Evolutionary conservation across 2,888 invertebrate genomes (phyloP).

Genomic region (Apamea anceps): DNA sequence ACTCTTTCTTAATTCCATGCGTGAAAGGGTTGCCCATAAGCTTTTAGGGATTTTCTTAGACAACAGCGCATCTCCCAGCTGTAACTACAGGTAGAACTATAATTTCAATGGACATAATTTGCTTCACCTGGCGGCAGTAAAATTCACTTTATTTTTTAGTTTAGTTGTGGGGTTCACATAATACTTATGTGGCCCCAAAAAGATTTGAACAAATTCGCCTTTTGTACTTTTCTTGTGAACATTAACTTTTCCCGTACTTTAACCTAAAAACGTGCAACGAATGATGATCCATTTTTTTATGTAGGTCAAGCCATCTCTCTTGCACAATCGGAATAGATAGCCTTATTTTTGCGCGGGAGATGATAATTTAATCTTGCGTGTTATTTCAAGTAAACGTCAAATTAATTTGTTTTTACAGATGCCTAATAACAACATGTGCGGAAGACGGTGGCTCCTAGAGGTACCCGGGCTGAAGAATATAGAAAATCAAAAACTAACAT

Average conservation of each 20-base stretch:
- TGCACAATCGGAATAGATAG: too few species aligned
- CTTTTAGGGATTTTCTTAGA: background rate
- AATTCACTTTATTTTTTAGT: too few species aligned
- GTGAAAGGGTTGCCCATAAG: background rate
- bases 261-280: too few species aligned
- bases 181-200: too few species aligned
- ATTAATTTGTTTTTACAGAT: background rate
- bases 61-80: background rate
- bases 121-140: background rate
- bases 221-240: too few species aligned
- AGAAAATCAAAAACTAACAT: background rate
- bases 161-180: too few species aligned
- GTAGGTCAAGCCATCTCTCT: too few species aligned
- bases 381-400: background rate
- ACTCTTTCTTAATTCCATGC: background rate
- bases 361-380: background rate
- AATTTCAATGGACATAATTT: background rate
- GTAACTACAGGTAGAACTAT: background rate
- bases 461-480: background rate
- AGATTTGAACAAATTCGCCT: too few species aligned
- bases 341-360: background rate
- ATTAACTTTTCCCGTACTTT: too few species aligned
- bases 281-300: too few species aligned
- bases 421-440: background rate
- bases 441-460: background rate